Conservation (phyloP, 2,113 vertebrate species). For the Caranx ignobilis region DNA sequence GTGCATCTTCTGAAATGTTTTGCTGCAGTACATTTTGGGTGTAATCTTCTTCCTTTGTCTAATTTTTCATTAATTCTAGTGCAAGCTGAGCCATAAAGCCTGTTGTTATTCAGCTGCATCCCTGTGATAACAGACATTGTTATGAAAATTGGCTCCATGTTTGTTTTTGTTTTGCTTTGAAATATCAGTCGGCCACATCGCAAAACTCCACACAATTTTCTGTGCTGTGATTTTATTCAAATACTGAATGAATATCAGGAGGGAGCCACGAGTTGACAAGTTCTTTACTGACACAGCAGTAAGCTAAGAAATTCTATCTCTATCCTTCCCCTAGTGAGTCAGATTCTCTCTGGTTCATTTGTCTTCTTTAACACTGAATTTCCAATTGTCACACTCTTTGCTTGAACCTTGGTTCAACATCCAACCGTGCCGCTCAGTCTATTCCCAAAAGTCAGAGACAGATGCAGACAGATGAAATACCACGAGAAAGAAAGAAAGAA, state of each 20-base stretch:
- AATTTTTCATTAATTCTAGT: conserved; percentile 8
- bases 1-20: conserved; percentile 8
- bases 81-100: background rate
- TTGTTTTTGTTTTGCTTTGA: conserved; percentile 34
- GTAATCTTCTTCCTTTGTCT: conserved; percentile 1
- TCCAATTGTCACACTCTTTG: background rate
- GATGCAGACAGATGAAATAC: background rate
- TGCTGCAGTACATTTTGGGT: background rate
- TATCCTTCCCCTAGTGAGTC: conserved; percentile 6
- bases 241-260: conserved; percentile 7
- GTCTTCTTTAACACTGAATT: conserved; percentile 9
- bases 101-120: conserved; percentile 13
- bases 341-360: background rate
- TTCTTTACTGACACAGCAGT: conserved; percentile 19
- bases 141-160: conserved; percentile 19
- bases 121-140: conserved; percentile 20
- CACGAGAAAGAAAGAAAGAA: background rate
- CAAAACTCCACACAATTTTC: conserved; percentile 1
- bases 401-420: conserved; percentile 20
- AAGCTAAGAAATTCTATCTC: background rate
- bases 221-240: background rate
- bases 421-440: background rate
- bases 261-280: background rate
- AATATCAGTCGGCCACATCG: conserved; percentile 6
- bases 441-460: conserved; percentile 2